Evolutionary conservation across 1,140 invertebrate genomes (phyloP), one percentile per base, ranked within the genome.

Genomic region (Bombus waltoni): DNA sequence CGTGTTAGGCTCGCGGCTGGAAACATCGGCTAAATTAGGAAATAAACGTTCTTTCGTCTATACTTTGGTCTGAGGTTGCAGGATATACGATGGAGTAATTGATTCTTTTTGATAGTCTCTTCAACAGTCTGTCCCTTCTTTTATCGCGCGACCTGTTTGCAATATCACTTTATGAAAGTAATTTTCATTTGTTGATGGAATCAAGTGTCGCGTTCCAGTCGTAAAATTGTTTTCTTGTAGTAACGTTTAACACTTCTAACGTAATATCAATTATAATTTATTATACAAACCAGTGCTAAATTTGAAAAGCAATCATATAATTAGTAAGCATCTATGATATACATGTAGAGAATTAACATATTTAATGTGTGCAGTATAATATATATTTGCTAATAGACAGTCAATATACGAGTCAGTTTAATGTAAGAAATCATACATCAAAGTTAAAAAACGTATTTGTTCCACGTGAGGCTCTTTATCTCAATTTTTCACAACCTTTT

Each of bases 21-120:
- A 40, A 47, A 47, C 47, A 5, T 8, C 6, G 40, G 25, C 32
- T 59, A 78, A 85, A 85, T 80, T 85, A 80, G 68, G 76, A 80
- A 80, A 72, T 65, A 85, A 80, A 62, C 76, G 32, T 77, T 68
- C 47, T 11, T 10, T 72, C 10, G 3, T 15, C 35, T 71, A 0
- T 42, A 40, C 71, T 40, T 38, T 13, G 25, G 10, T 1, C 13
- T 1, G 35, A 76, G 53, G 59, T 73, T 73, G n/a, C 40, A 22
- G 38, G 11, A 73, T 40, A 25, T 25, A n/a, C n/a, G 18, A 15
- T n/a, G 25, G 35, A 47, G 38, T 9, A 68, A 53, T 32, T 28
- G 6, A 65, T 74, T 35, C 70, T 40, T 22, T 2, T 28, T 28
- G 59, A n/a, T 62, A 62, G 28, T 62, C 13, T 62, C n/a, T n/a